Percentiles rank a stretch among this genome's conserved stretches.
These are phyloP conservation scores for Drosophila koepferae DNA, from an alignment of 2,888 invertebrate genomes.

Conservation along the genomic window DNA sequence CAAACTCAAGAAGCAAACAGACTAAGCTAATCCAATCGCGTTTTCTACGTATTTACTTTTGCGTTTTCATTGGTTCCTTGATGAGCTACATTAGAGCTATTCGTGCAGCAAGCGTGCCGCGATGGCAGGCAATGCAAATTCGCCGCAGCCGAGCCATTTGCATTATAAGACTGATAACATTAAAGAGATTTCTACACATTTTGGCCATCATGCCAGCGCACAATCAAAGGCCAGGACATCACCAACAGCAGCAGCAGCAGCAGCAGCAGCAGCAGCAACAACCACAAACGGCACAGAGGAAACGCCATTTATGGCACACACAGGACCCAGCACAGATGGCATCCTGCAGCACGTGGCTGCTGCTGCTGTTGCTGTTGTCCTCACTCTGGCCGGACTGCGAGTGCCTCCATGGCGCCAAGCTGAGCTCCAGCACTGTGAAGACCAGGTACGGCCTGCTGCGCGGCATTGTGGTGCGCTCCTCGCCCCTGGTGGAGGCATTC, in stretches of 20 bases:
- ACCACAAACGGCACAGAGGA: conserved; percentile 31
- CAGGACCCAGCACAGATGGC: conserved; percentile 41
- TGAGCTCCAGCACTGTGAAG: conserved; percentile 89
- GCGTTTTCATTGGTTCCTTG: conserved; percentile 63
- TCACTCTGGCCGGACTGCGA: conserved; percentile 78
- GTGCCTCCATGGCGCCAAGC: conserved; percentile 85
- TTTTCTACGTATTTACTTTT: conserved; percentile 70
- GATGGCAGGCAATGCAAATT: conserved; percentile 30
- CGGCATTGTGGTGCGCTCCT: conserved; percentile 92
- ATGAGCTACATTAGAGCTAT: conserved; percentile 67
- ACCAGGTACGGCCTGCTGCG: conserved; percentile 96
- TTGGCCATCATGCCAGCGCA: conserved; percentile 63
- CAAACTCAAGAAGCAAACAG: conserved; percentile 42
- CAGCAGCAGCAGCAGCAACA: conserved; percentile 14
- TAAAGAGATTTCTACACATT: conserved; percentile 82
- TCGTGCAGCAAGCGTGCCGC: conserved; percentile 53
- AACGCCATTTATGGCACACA: conserved; percentile 48
- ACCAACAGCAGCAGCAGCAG: conserved; percentile 22
- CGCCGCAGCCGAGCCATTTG: conserved; percentile 75
- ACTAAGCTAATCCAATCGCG: conserved; percentile 70
- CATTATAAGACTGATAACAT: conserved; percentile 84
- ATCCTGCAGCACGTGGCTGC: conserved; percentile 50
- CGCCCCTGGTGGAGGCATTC: conserved; percentile 94
- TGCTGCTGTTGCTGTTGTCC: conserved; percentile 74
- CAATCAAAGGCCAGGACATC: conserved; percentile 35